phyloP scores from a whole-genome alignment of 2,888 invertebrate genomes.

The Platypus cylindrus region DNA sequence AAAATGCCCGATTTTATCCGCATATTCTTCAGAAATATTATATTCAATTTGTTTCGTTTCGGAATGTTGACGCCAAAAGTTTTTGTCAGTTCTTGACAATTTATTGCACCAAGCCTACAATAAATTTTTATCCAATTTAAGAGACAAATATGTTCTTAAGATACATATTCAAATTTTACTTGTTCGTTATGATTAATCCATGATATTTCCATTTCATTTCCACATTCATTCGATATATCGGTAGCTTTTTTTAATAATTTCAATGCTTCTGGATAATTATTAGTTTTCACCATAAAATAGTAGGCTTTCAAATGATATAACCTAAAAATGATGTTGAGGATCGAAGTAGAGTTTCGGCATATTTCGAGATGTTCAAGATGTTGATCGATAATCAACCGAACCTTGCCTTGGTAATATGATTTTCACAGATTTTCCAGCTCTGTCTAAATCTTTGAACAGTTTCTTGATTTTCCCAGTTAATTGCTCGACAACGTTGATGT shows the following conservation, averaged over 20 bases:
- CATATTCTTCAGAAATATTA: constrained; percentile 35
- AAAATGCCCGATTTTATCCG: constrained; percentile 25
- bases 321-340: constrained; percentile 27
- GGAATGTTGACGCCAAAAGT: constrained; percentile 42
- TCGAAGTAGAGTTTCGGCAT: not conserved
- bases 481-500: constrained; percentile 20
- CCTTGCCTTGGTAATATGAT: constrained; percentile 33
- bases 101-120: constrained; percentile 43
- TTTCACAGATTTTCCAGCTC: constrained; percentile 22
- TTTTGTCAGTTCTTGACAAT: constrained; percentile 30
- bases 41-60: constrained; percentile 35
- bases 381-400: not conserved
- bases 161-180: constrained; percentile 27
- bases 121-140: not conserved
- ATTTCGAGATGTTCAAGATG: not conserved
- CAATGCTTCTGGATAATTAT: constrained; percentile 30
- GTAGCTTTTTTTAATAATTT: constrained; percentile 34
- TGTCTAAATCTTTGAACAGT: constrained; percentile 25
- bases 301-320: constrained; percentile 42
- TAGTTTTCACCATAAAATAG: constrained; percentile 37
- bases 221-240: constrained; percentile 30
- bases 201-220: constrained; percentile 34
- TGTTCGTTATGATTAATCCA: constrained; percentile 43
- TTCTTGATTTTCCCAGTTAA: constrained; percentile 25
- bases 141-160: constrained; percentile 1